A percentile compares a stretch with the other conserved stretches of the same genome.
Conservation (phyloP, 2,797 vertebrate species). For the Neosilurus mollespiculum region DNA sequence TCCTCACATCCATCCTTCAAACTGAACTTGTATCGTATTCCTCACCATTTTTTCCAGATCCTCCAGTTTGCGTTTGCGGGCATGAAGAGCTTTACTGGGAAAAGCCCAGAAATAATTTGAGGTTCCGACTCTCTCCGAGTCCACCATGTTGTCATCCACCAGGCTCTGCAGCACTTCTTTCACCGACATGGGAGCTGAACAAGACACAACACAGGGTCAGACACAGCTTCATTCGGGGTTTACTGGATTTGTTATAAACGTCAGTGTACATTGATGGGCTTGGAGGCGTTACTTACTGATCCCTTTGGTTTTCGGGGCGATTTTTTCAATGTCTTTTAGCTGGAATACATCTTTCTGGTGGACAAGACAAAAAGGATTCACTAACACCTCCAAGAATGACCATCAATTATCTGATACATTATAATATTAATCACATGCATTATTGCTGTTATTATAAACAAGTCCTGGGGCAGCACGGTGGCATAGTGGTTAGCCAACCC, state of each 20-base stretch:
- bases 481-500: no score
- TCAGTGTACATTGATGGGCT: not conserved
- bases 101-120: constrained; percentile 99
- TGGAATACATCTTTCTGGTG: constrained; percentile 96
- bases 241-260: not conserved
- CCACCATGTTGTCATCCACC: constrained; percentile 96
- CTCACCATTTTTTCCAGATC: constrained; percentile 86
- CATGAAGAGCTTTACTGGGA: constrained; percentile 91
- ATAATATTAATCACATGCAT: not conserved
- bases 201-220: not conserved
- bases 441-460: not conserved
- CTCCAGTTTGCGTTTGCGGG: constrained; percentile 82
- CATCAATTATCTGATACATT: not conserved
- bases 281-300: constrained; percentile 83
- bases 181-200: constrained; percentile 89
- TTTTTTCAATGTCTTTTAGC: constrained; percentile 97
- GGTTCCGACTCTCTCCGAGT: constrained; percentile 91
- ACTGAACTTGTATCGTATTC: not conserved
- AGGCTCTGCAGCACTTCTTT: constrained; percentile 96
- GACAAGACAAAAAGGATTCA: not conserved
- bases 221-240: not conserved
- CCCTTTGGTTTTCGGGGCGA: constrained; percentile 94
- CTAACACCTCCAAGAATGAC: not conserved
- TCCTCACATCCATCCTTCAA: not conserved
- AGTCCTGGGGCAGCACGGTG: no score